Base-by-base conservation (phyloP, 1,140 invertebrate genomes). In the Aphaenogaster ashmeadi region DNA sequence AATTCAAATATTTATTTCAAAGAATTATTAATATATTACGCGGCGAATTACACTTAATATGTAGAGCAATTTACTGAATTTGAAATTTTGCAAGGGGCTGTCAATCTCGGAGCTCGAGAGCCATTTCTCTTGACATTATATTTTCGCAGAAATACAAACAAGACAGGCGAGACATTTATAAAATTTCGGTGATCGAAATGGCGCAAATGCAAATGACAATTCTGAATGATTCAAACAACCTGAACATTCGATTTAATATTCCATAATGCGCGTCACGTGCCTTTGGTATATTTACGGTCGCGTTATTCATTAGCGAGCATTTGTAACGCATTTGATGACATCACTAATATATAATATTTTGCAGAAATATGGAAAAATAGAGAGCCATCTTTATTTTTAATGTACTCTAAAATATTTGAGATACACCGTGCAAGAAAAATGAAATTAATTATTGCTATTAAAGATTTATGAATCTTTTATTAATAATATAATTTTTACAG, bases 141-240 rank as follows among this genome's bases (percentile, higher is more conserved):
- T 84, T 84, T 84, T 75, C 54, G 27, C 44, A 27, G 54, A 75
- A 36, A 74, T n/a, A n/a, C 27, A 72, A 58, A 75, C 50, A 74
- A 72, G 80, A 84, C 66, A 58, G 79, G 21, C 50, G 44, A 13
- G 54, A 74, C 27, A 54, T 84, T 74, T 74, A 75, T 84, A 75
- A 84, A 84, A 84, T 83, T 83, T 84, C 52, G 41, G 21, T 47
- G 80, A 84, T 84, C 44, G 80, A 75, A 84, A 60, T 58, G 41
- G 54, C 36, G 56, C 69, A 69, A 58, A 84, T 84, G 69, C 41
- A 84, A 84, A 84, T 84, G 80, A 84, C 80, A 84, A 84, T 84
- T 84, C 44, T 50, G 41, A 84, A 84, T 50, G 58, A 75, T 50
- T n/a, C 54, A 27, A 74, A 74, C 67, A 36, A 64, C 41, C 27